phyloP scores from a whole-genome alignment of 2,113 vertebrate genomes.

The Camelus bactrianus region DNA sequence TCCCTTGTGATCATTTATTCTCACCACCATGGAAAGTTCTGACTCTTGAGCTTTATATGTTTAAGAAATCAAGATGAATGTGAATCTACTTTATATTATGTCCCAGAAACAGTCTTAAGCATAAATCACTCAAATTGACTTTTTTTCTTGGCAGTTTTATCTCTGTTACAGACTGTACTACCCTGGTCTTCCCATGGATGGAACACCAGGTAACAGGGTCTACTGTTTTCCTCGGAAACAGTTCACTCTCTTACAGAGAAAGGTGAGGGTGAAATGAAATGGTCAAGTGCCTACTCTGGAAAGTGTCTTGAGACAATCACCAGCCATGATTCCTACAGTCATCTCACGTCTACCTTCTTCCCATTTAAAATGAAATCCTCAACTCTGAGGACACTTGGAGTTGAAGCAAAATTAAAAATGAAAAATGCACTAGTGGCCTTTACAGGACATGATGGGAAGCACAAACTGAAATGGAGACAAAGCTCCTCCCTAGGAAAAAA shows the following conservation, averaged over 20 bases:
- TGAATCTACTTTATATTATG: neutral
- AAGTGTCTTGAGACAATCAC: neutral
- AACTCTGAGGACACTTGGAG: neutral
- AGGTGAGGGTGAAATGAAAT: neutral
- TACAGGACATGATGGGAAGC: neutral
- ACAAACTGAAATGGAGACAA: neutral
- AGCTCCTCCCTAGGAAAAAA: neutral
- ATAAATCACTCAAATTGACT: neutral
- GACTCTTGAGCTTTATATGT: neutral
- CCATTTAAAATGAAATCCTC: neutral
- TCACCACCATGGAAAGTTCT: neutral
- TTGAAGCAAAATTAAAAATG: neutral
- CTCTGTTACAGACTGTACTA: neutral
- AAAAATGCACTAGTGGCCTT: neutral
- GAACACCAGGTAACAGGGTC: neutral
- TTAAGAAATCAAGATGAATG: conserved; percentile 38
- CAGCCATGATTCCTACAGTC: neutral
- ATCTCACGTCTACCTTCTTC: neutral
- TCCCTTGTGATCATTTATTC: conserved; percentile 11
- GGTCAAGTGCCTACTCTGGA: neutral
- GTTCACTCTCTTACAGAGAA: neutral
- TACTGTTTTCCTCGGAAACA: neutral
- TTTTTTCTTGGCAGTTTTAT: neutral
- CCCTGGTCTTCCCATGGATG: neutral
- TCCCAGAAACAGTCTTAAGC: neutral